Percentiles rank a stretch among this genome's conserved stretches.
These are phyloP conservation scores for Argopecten irradians DNA, from an alignment of 1,140 invertebrate genomes.

Conservation along the genomic window DNA sequence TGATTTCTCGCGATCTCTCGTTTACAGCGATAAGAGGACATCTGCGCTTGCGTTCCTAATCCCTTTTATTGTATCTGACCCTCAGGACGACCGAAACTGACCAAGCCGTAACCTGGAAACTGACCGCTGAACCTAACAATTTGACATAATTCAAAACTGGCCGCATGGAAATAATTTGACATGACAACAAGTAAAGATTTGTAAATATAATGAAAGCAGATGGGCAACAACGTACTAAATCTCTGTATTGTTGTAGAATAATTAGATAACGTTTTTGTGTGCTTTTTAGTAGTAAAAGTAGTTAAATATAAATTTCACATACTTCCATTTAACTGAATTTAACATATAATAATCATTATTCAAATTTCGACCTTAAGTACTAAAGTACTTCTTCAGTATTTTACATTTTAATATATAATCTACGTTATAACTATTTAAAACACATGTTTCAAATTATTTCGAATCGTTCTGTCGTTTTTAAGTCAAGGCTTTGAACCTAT, in stretches of 20 bases:
- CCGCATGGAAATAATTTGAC: neutral
- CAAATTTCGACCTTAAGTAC: no score
- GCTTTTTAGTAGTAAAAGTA: no score
- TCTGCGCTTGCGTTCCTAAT: neutral
- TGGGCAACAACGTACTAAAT: neutral
- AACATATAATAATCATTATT: no score
- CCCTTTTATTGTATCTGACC: slow-evolving; percentile 13
- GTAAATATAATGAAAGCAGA: neutral
- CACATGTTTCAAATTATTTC: no score
- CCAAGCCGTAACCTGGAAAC: neutral
- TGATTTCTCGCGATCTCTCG: slow-evolving; percentile 1
- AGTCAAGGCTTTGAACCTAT: no score
- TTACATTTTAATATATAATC: no score
- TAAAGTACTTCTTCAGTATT: no score
- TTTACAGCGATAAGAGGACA: slow-evolving; percentile 6
- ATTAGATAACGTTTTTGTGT: no score
- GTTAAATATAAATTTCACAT: no score
- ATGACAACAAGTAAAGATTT: slow-evolving; percentile 9
- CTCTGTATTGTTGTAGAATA: neutral
- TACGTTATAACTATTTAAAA: no score
- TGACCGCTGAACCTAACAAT: neutral
- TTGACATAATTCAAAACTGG: slow-evolving; percentile 4
- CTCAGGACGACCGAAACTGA: neutral
- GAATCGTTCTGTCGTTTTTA: no score
- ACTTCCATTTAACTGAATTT: no score